phyloP scores from a whole-genome alignment of 2,888 invertebrate genomes.

The Nephrotoma flavescens region DNA sequence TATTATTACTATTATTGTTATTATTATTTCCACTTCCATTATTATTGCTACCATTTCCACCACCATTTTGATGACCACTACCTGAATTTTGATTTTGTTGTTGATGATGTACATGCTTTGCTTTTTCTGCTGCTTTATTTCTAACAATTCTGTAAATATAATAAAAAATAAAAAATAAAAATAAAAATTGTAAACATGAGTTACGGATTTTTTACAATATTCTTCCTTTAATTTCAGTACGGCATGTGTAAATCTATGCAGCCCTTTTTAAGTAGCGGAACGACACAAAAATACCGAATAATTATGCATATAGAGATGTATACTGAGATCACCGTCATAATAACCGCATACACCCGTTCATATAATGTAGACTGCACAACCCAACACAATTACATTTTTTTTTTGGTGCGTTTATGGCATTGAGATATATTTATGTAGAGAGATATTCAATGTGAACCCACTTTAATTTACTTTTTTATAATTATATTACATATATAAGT shows the following conservation, averaged over 20 bases:
- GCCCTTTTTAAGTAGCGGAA: background rate
- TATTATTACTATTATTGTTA: conserved; percentile 7
- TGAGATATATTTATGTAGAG: background rate
- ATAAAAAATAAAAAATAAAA: too few relatives aligned
- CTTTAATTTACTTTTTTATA: background rate
- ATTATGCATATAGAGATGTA: background rate
- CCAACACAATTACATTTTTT: background rate
- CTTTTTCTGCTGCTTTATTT: conserved; percentile 94
- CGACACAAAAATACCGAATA: background rate
- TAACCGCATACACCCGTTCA: background rate
- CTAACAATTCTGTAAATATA: conserved; percentile 69
- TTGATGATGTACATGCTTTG: conserved; percentile 78
- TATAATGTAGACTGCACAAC: background rate
- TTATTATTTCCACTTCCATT: conserved; percentile 13
- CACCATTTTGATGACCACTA: conserved; percentile 11
- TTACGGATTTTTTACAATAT: background rate
- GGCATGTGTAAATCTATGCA: background rate
- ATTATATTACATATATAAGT: background rate
- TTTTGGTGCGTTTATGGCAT: background rate
- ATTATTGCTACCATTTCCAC: conserved; percentile 11
- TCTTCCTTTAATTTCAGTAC: background rate
- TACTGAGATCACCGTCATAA: background rate
- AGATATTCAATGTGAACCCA: background rate
- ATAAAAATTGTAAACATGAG: conserved; percentile 5
- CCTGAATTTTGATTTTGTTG: conserved; percentile 25